These are phyloP conservation scores for Acleris emargana DNA, from an alignment of 2,888 invertebrate genomes.

Conservation along the genomic window DNA sequence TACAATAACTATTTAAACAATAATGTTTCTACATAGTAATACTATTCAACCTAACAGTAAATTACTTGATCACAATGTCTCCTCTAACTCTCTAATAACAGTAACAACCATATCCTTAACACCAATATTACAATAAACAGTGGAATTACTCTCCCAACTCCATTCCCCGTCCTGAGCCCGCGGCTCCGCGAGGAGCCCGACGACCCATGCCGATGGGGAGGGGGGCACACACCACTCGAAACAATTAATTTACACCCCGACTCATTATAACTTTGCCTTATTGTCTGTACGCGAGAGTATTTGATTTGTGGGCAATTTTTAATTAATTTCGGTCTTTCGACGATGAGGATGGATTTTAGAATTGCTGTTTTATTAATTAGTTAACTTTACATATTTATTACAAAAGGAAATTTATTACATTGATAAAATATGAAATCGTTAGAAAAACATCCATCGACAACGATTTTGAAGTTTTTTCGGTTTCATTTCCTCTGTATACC, in stretches of 20 bases:
- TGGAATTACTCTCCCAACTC: constrained; percentile 69
- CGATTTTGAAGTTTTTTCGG: no score
- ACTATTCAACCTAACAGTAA: no score
- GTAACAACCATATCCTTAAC: background rate
- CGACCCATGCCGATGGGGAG: constrained; percentile 19
- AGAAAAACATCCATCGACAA: no score
- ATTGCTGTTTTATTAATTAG: constrained; percentile 1
- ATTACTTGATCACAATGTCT: no score
- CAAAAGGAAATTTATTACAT: background rate
- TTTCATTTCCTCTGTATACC: no score
- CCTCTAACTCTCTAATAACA: no score
- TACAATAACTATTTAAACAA: no score
- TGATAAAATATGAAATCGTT: background rate
- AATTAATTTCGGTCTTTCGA: constrained; percentile 24
- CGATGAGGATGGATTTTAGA: constrained; percentile 8
- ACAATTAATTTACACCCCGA: constrained; percentile 65
- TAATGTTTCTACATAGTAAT: no score
- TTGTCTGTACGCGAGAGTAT: constrained; percentile 42
- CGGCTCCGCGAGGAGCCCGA: constrained; percentile 37
- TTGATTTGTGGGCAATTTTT: constrained; percentile 34
- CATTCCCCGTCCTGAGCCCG: constrained; percentile 49
- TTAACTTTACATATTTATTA: background rate
- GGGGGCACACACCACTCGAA: constrained; percentile 40
- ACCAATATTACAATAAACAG: constrained; percentile 42
- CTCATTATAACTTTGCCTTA: constrained; percentile 64